Base-by-base conservation (phyloP, 1,140 invertebrate species). In the Ceratoteleas bidentatus region DNA sequence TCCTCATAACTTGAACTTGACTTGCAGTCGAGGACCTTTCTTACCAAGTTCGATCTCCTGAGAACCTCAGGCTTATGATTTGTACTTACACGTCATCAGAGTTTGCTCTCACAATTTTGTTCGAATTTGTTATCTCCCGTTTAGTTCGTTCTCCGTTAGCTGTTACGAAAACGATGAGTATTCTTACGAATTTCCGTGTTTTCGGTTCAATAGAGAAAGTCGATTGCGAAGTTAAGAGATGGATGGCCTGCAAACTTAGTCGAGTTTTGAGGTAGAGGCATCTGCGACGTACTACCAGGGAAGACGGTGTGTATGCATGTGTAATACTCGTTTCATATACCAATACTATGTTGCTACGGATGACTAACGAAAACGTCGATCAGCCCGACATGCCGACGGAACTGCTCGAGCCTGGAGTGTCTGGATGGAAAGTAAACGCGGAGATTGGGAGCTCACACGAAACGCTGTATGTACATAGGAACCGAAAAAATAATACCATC, bases 211-310 rank as follows among this genome's bases (percentile, higher is more conserved):
- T 62, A 45, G 9, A 57, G 54, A 69, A 82, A 74, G 15, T 72
- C 43, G 36, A 45, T 58, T 77, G 81, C 24, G 75, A 74, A 75
- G 75, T 69, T 64, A 45, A n/a, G 45, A 78, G 77, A 77, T 61
- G 13, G 50, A 62, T 65, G 66, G 32, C 14, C 57, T 77, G 73
- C 79, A 77, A 78, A 78, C 50, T 70, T 69, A 53, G 53, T 82
- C 73, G 69, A 77, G 73, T 82, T 82, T 75, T 74, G 65, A 83
- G 74, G 81, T 83, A 83, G 80, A 77, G 64, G 34, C 54, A 50
- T 74, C 24, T 74, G 80, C 74, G 68, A 82, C 73, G 73, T 69
- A 73, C 69, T 77, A 82, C 56, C 61, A 68, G 74, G 73, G 80
- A 82, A 82, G 79, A 82, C 79, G 45, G 66, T 68, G 58, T 60